Evolutionary conservation across 2,888 invertebrate genomes (phyloP), one percentile per base, ranked within the genome.

Genomic region (Nematopogon swammerdamellus): DNA sequence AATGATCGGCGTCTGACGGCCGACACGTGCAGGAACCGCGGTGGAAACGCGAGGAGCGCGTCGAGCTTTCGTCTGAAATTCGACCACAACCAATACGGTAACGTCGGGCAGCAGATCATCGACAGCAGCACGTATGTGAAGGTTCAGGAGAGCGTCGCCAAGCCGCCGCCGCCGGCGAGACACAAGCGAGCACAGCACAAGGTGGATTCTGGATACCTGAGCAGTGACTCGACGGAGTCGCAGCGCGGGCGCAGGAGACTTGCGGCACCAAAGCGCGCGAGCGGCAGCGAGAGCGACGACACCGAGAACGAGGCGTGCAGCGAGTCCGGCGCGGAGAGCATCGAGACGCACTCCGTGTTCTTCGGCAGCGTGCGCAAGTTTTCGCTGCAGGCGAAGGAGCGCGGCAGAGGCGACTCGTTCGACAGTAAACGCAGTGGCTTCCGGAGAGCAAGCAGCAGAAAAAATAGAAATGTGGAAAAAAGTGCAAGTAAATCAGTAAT

Each of bases 341-440:
- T 92, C 20, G 92, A 91, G 61, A 92, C 92, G 1, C 91, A 92
- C 71, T 92, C 92, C 3, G 92, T 92, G 43, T 89, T 91, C 63
- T 92, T 91, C 60, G 91, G 89, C 46, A 88, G 86, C 64, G 86
- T 87, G 60, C 74, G 86, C 52, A 85, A 84, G 55, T 63, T 53
- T 44, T 56, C 52, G 46, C 51, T 36, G 14, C 36, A 36, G 11
- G 3, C 36, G 3, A 36, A 36, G 11, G 36, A 36, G 11, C 4
- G 4, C 5, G 25, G 25, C 8, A 25, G 4, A 8, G 25, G 25
- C 8, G n/a, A 36, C 14, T 36, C 36, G 8, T 36, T 36, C 36
- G 36, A 36, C 11, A 36, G 36, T 14, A 36, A 36, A 36, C 8
- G 36, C 6, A 36, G 36, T 36, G 36, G 36, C 11, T 36, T 36